Evolutionary conservation across 2,888 invertebrate species (phyloP).

Genomic region (Pegoplata infirma): DNA sequence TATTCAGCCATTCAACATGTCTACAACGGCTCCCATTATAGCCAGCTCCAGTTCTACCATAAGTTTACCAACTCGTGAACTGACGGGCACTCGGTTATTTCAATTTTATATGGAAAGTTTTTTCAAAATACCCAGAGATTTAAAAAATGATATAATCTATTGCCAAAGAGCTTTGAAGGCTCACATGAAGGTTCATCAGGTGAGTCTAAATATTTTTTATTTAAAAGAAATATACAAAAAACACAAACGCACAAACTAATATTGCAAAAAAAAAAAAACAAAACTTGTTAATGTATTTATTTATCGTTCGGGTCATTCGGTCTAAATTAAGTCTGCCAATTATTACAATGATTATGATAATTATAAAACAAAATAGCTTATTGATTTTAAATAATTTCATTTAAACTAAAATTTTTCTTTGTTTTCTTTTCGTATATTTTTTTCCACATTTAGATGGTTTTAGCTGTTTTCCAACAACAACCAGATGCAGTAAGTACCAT

Average conservation of each 20-base stretch:
- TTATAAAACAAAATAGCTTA: neutral
- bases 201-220: conserved; percentile 62
- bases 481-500: conserved; percentile 70
- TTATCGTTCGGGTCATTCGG: neutral
- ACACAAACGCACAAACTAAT: conserved; percentile 24
- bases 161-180: conserved; percentile 75
- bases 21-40: conserved; percentile 55
- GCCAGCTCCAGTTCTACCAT: conserved; percentile 64
- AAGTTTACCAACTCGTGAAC: conserved; percentile 44
- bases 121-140: conserved; percentile 73
- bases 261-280: too few relatives aligned
- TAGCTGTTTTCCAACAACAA: conserved; percentile 72
- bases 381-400: conserved; percentile 24
- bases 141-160: conserved; percentile 76
- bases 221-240: conserved; percentile 28
- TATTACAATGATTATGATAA: neutral
- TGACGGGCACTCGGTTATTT: conserved; percentile 62
- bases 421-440: conserved; percentile 27
- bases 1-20: conserved; percentile 61
- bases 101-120: conserved; percentile 70
- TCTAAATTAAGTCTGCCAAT: neutral
- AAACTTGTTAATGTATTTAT: conserved; percentile 26
- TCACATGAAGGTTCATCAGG: conserved; percentile 76
- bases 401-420: conserved; percentile 1
- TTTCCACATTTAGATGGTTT: conserved; percentile 67